These are phyloP conservation scores for Mystacornis crossleyi DNA, from an alignment of 2,113 vertebrate species.

Conservation along the genomic window DNA sequence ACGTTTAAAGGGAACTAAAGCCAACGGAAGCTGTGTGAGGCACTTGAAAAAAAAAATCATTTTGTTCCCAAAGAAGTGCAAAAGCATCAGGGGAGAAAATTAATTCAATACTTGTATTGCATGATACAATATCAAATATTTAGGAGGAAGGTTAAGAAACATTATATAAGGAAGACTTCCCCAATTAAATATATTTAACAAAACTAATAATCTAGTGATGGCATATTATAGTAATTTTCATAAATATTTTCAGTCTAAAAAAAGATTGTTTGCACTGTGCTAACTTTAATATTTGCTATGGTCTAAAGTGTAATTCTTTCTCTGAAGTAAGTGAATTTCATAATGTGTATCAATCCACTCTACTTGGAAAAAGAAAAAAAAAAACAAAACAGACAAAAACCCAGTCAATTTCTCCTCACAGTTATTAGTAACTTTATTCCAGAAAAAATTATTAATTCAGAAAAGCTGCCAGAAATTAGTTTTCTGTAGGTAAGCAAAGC, in stretches of 20 bases:
- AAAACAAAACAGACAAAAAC: neutral
- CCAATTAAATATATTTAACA: neutral
- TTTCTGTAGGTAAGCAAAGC: neutral
- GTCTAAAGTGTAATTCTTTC: neutral
- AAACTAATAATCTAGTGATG: neutral
- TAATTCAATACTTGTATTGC: neutral
- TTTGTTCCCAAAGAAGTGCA: constrained; percentile 49
- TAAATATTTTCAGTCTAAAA: neutral
- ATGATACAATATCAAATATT: neutral
- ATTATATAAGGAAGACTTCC: neutral
- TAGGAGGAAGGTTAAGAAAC: neutral
- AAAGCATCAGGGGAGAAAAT: constrained; percentile 16
- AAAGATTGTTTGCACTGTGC: neutral
- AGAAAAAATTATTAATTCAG: neutral
- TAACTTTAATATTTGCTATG: neutral
- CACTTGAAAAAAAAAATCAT: constrained; percentile 43
- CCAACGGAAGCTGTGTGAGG: constrained; percentile 48
- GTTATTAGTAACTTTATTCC: neutral
- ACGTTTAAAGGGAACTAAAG: constrained; percentile 15
- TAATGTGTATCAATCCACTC: neutral
- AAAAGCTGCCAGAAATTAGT: neutral
- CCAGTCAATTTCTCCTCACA: neutral
- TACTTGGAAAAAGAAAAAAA: neutral
- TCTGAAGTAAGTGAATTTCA: neutral
- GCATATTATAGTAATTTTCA: neutral